Evolutionary conservation across 1,140 invertebrate species (phyloP).

Genomic region (Drosophila pachea): DNA sequence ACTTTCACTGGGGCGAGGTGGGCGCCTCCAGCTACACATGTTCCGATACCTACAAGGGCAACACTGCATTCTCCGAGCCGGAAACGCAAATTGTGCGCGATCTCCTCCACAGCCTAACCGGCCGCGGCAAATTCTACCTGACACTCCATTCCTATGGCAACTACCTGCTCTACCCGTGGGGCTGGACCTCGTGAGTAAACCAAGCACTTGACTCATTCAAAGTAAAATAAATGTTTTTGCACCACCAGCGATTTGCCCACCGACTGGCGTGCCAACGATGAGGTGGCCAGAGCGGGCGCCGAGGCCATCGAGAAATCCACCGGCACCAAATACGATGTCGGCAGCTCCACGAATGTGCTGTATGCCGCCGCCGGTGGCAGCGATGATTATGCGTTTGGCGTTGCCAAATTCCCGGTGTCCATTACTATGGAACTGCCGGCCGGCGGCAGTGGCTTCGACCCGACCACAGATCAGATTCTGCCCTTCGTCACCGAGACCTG

Average conservation of each 20-base stretch:
- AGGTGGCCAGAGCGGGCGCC: constrained; percentile 79
- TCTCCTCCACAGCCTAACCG: constrained; percentile 78
- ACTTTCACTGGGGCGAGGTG: constrained; percentile 83
- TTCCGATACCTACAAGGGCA: constrained; percentile 83
- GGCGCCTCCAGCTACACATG: constrained; percentile 85
- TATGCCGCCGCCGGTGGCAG: constrained; percentile 81
- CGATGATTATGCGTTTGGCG: constrained; percentile 84
- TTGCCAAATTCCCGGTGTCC: constrained; percentile 82
- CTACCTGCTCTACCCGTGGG: constrained; percentile 87
- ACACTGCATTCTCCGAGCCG: constrained; percentile 84
- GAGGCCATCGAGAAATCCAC: constrained; percentile 78
- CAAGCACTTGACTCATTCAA: constrained; percentile 63
- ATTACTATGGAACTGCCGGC: constrained; percentile 87
- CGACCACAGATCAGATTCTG: constrained; percentile 83
- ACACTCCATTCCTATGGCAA: constrained; percentile 86
- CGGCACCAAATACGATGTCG: constrained; percentile 82
- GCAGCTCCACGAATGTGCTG: constrained; percentile 83
- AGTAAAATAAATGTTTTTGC: neutral
- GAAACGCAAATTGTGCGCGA: constrained; percentile 81
- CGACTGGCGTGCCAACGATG: constrained; percentile 71
- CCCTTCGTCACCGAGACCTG: constrained; percentile 86
- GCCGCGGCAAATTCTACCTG: constrained; percentile 83
- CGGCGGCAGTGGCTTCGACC: constrained; percentile 83
- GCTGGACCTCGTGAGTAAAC: constrained; percentile 81
- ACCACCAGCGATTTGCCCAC: constrained; percentile 56